phyloP scores from a whole-genome alignment of 1,140 invertebrate species.

The Dysdera silvatica region DNA sequence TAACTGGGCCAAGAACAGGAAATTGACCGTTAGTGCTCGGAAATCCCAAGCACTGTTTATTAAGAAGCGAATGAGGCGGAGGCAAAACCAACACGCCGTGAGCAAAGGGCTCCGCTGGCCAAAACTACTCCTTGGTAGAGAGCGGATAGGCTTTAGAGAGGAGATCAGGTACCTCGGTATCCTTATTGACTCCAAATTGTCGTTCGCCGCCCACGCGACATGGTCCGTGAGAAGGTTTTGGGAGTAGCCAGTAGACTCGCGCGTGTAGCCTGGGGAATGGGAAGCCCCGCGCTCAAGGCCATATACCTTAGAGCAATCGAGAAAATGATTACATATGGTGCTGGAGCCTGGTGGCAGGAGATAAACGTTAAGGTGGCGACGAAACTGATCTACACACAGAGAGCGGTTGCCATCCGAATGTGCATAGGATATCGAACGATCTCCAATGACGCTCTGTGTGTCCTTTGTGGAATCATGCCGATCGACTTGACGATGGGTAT shows the following conservation, averaged over 20 bases:
- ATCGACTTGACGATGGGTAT: neutral
- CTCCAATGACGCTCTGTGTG: neutral
- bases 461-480: neutral
- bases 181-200: neutral
- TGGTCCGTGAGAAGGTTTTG: neutral
- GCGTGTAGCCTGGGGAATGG: neutral
- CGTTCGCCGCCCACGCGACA: neutral
- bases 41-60: neutral
- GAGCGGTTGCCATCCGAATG: neutral
- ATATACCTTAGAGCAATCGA: neutral
- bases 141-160: neutral
- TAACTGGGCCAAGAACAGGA: too few relatives aligned
- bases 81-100: neutral
- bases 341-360: neutral
- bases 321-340: neutral
- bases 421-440: neutral
- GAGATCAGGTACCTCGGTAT: neutral
- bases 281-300: neutral
- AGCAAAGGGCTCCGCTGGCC: neutral
- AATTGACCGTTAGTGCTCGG: neutral
- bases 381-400: neutral
- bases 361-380: neutral
- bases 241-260: neutral
- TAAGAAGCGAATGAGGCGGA: neutral
- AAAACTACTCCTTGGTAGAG: neutral